Percentiles rank a stretch among this genome's conserved stretches.
Evolutionary conservation across 1,140 invertebrate species (phyloP).

Genomic region (Papilio polytes): DNA sequence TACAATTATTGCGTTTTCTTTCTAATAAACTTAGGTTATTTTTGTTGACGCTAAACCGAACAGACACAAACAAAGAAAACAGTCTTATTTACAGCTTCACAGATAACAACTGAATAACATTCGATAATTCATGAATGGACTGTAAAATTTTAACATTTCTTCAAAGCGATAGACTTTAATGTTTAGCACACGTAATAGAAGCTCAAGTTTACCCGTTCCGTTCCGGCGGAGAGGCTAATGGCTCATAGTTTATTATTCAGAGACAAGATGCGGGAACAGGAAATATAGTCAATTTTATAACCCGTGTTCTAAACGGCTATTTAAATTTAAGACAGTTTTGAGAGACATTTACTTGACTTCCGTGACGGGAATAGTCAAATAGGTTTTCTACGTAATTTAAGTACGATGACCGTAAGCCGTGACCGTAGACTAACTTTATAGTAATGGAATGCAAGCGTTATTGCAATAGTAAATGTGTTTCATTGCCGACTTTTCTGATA

Average conservation of each 20-base stretch:
- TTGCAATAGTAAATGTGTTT: not conserved
- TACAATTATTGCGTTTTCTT: not conserved
- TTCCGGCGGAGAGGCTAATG: constrained; percentile 52
- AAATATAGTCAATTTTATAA: constrained; percentile 53
- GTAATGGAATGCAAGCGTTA: not conserved
- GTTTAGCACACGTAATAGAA: constrained; percentile 33
- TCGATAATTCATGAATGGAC: not conserved
- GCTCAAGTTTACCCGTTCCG: constrained; percentile 48
- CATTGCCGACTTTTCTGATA: not conserved
- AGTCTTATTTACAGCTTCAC: not conserved
- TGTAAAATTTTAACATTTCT: not conserved
- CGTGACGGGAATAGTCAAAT: constrained; percentile 33
- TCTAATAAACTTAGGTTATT: not conserved
- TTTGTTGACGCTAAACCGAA: not conserved
- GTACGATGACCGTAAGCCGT: constrained; percentile 9
- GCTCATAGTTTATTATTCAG: constrained; percentile 51
- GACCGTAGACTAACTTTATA: not conserved
- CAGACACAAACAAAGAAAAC: not conserved
- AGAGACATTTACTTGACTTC: constrained; percentile 29
- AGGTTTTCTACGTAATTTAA: constrained; percentile 22
- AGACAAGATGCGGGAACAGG: constrained; percentile 52
- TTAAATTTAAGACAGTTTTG: constrained; percentile 40
- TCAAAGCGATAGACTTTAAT: constrained; percentile 17
- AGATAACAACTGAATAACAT: not conserved
- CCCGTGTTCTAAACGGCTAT: constrained; percentile 45